phyloP scores from a whole-genome alignment of 2,797 vertebrate genomes.

The Smutsia temminckii region DNA sequence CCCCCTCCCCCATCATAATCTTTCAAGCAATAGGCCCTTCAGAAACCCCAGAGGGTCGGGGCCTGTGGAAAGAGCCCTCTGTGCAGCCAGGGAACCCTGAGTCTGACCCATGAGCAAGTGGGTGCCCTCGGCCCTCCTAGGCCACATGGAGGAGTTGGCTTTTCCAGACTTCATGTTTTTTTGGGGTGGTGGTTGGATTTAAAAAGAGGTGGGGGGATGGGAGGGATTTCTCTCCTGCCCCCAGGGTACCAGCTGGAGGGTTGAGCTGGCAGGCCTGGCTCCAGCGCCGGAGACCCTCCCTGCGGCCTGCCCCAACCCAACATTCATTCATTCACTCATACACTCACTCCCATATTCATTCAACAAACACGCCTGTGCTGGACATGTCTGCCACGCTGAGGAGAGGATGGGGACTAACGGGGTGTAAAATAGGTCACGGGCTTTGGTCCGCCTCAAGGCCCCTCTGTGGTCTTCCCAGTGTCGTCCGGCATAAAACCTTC shows the following conservation, averaged over 20 bases:
- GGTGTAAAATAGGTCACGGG: slow-evolving; percentile 29
- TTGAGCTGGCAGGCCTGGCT: background rate
- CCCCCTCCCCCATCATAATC: background rate
- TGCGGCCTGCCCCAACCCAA: accelerated
- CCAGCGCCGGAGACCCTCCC: background rate
- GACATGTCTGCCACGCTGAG: background rate
- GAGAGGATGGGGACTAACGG: background rate
- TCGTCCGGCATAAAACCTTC: background rate
- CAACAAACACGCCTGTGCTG: background rate
- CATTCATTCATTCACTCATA: background rate
- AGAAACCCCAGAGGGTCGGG: background rate
- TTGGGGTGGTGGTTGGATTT: background rate
- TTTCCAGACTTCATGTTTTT: background rate
- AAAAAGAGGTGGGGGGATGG: background rate
- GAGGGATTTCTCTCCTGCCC: background rate
- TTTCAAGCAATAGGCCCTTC: slow-evolving; percentile 13
- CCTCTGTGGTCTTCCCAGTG: background rate
- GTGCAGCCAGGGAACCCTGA: background rate
- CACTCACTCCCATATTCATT: slow-evolving; percentile 11
- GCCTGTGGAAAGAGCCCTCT: background rate
- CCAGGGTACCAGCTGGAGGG: background rate
- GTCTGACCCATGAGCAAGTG: background rate
- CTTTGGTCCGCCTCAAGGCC: background rate
- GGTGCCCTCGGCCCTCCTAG: background rate
- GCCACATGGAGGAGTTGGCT: background rate